Percentiles rank a stretch among this genome's conserved stretches.
phyloP scores from a whole-genome alignment of 1,140 invertebrate genomes.

The Periplaneta americana region DNA sequence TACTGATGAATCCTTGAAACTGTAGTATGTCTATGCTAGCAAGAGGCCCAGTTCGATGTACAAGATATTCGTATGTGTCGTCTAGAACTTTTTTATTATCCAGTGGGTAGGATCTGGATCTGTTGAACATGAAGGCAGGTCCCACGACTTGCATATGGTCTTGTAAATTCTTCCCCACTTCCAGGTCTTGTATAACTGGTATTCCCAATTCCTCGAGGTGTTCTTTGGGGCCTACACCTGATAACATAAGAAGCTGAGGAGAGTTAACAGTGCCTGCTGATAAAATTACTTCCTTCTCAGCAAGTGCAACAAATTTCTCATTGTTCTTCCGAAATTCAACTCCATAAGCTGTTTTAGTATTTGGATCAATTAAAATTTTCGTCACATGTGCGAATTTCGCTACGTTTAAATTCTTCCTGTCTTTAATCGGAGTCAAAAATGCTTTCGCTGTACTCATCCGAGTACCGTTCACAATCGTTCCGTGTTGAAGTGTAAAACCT shows the following conservation, averaged over 20 bases:
- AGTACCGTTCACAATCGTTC: conserved; percentile 29
- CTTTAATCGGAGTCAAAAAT: conserved; percentile 38
- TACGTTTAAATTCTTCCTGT: conserved; percentile 38
- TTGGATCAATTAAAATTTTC: conserved; percentile 41
- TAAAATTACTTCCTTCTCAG: conserved; percentile 63
- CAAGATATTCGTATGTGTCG: conserved; percentile 17
- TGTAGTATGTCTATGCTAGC: conserved; percentile 1
- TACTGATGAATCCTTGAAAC: conserved; percentile 16
- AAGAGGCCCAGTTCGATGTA: conserved; percentile 25
- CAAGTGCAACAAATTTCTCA: conserved; percentile 30
- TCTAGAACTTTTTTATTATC: neutral
- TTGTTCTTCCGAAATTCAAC: conserved; percentile 40
- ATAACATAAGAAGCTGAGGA: conserved; percentile 87
- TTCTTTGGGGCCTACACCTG: conserved; percentile 79
- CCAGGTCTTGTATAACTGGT: conserved; percentile 28
- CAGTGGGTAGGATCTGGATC: neutral
- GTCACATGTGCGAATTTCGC: conserved; percentile 22
- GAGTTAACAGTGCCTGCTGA: conserved; percentile 86
- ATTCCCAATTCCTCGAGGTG: conserved; percentile 59
- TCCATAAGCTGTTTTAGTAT: conserved; percentile 41
- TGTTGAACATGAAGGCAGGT: conserved; percentile 17
- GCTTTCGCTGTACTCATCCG: conserved; percentile 42
- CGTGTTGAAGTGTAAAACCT: conserved; percentile 31
- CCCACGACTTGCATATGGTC: conserved; percentile 33
- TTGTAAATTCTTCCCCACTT: conserved; percentile 43